These are phyloP conservation scores for Cremastobaeus sp. DNA, from an alignment of 2,888 invertebrate species.

Conservation along the genomic window DNA sequence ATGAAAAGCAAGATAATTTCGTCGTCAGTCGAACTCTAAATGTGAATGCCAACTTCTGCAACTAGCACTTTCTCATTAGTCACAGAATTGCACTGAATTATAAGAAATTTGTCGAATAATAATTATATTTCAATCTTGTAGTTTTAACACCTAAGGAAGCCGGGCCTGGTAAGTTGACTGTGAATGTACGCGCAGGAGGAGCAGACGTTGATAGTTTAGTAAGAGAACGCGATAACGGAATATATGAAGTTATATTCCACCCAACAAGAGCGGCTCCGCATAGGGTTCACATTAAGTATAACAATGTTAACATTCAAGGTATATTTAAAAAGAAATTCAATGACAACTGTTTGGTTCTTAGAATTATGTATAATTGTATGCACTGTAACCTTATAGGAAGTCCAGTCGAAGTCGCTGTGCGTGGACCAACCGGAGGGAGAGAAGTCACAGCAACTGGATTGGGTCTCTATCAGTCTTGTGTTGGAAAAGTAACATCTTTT, in stretches of 20 bases:
- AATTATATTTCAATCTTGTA: constrained; percentile 60
- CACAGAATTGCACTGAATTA: too few species aligned
- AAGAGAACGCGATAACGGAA: constrained; percentile 84
- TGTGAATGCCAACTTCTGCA: too few species aligned
- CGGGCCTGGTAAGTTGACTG: constrained; percentile 90
- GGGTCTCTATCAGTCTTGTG: constrained; percentile 91
- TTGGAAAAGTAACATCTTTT: constrained; percentile 90
- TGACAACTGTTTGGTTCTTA: too few species aligned
- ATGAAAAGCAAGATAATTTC: too few species aligned
- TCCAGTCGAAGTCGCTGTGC: constrained; percentile 82
- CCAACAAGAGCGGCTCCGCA: constrained; percentile 93
- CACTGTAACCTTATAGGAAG: constrained; percentile 74
- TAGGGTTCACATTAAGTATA: constrained; percentile 90
- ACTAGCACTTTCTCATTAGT: too few species aligned
- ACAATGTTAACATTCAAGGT: constrained; percentile 87
- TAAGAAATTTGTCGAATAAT: too few species aligned
- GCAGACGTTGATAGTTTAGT: constrained; percentile 90
- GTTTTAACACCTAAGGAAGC: constrained; percentile 87
- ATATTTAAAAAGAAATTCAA: too few species aligned
- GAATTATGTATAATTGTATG: not conserved
- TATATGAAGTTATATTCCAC: constrained; percentile 92
- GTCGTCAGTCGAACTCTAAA: too few species aligned
- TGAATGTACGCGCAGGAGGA: constrained; percentile 89
- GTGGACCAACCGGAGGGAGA: constrained; percentile 84
- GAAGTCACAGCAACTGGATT: constrained; percentile 88